Evolutionary conservation across 1,140 invertebrate species (phyloP).

Genomic region (Rhizoglyphus robini): DNA sequence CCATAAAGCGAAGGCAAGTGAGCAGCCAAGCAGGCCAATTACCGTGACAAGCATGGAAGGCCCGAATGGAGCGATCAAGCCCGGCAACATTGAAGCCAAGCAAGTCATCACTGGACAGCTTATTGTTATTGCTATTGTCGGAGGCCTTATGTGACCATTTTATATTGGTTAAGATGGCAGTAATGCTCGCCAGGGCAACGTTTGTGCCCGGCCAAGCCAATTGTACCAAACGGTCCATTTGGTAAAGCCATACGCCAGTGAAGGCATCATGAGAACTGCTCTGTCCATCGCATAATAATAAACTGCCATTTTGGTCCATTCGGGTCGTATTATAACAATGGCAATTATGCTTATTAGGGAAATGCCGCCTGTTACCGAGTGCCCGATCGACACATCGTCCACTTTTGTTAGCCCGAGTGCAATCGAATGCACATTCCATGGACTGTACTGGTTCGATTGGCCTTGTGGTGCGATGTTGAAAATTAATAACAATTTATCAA

Average conservation of each 20-base stretch:
- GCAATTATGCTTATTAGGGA: constrained; percentile 13
- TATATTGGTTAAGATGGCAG: background rate
- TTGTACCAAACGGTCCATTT: no score
- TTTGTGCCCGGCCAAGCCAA: no score
- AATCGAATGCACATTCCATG: background rate
- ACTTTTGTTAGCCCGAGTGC: background rate
- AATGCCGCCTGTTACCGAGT: background rate
- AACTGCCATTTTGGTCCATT: constrained; percentile 7
- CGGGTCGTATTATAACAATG: background rate
- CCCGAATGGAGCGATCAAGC: background rate
- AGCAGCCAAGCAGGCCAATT: no score
- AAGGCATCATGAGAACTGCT: background rate
- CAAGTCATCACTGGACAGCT: background rate
- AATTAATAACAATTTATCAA: constrained; percentile 15
- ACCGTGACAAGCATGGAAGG: no score
- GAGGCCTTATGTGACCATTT: background rate
- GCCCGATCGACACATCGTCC: background rate
- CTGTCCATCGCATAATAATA: constrained; percentile 1
- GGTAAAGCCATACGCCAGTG: no score
- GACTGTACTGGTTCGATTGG: background rate
- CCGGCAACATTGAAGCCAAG: background rate
- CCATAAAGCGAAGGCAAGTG: no score
- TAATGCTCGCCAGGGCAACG: background rate
- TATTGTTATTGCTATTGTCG: background rate
- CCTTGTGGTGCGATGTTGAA: background rate